phyloP scores from a whole-genome alignment of 2,888 invertebrate genomes.

The Troides oblongomaculatus region DNA sequence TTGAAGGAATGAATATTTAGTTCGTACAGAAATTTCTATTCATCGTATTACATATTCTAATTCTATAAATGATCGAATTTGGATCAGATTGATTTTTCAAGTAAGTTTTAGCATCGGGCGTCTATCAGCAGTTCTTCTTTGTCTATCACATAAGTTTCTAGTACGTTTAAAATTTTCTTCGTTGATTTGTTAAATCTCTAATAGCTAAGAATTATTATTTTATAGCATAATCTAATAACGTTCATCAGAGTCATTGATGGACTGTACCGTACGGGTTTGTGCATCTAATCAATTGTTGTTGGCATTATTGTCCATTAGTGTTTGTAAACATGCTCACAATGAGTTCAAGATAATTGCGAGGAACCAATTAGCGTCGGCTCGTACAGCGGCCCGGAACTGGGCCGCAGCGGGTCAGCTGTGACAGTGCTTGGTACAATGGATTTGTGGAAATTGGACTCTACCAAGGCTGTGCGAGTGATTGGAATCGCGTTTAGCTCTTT shows the following conservation, averaged over 20 bases:
- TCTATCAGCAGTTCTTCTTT: no score
- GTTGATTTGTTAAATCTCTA: no score
- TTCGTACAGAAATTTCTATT: no score
- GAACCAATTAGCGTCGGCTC: constrained; percentile 23
- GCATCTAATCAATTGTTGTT: constrained; percentile 29
- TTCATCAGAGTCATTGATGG: background rate
- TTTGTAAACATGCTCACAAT: constrained; percentile 32
- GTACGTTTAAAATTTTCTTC: no score
- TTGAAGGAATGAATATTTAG: no score
- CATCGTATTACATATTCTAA: no score
- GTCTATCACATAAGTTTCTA: no score
- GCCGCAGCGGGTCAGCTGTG: constrained; percentile 19
- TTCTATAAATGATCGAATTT: no score
- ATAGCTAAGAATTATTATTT: no score
- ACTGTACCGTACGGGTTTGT: background rate
- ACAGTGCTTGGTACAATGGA: constrained; percentile 38
- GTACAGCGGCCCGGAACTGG: constrained; percentile 15
- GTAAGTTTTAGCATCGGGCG: no score
- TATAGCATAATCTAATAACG: background rate
- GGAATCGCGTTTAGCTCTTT: constrained; percentile 46
- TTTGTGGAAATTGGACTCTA: constrained; percentile 36
- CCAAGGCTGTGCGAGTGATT: constrained; percentile 42
- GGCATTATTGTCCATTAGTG: constrained; percentile 29
- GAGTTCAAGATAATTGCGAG: constrained; percentile 29
- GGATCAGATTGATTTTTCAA: no score